Evolutionary conservation across 2,888 invertebrate species (phyloP), one percentile per base, ranked within the genome.

Genomic region (Tenthredo amoena): DNA sequence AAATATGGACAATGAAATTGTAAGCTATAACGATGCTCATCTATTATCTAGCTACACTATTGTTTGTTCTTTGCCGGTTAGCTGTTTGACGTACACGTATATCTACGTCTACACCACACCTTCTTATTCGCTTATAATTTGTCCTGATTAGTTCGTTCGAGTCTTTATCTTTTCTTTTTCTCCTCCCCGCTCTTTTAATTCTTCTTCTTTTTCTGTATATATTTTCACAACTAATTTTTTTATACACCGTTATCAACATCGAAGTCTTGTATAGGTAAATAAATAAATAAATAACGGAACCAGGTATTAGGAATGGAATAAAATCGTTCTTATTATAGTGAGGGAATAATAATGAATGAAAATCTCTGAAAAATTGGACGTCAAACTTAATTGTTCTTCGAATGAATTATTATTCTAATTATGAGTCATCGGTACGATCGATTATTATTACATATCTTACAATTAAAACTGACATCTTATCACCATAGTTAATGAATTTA

Each of bases 21-120:
- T 71, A 47, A 83, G 83, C 68, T 68, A 50, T 83, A 83, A 83
- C 83, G 83, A 83, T 83, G 83, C 83, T 83, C 83, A 83, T 83
- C 83, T 83, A 83, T 83, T 83, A 83, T 68, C 83, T 83, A 83
- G 83, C 83, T 34, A 47, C 34, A 40, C 83, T 37, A 83, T 83
- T 83, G 83, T 83, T 83, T 83, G 68, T 68, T 68, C 71, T 83
- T 68, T 83, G 31, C 68, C 68, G 68, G 81, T 34, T 83, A 83
- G 43, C 43, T 18, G 68, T 83, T 81, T 81, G 62, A 50, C 31
- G 77, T 71, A 71, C 34, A 71, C 37, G 37, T 31, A 37, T 71
- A 37, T 71, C 21, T 62, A 9, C 12, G 21, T 26, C 62, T 62
- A 55, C 55, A 55, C 62, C 55, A 55, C 62, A 62, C 62, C 62